Conservation (phyloP, 2,113 vertebrate genomes). For the Callocephalon fimbriatum region DNA sequence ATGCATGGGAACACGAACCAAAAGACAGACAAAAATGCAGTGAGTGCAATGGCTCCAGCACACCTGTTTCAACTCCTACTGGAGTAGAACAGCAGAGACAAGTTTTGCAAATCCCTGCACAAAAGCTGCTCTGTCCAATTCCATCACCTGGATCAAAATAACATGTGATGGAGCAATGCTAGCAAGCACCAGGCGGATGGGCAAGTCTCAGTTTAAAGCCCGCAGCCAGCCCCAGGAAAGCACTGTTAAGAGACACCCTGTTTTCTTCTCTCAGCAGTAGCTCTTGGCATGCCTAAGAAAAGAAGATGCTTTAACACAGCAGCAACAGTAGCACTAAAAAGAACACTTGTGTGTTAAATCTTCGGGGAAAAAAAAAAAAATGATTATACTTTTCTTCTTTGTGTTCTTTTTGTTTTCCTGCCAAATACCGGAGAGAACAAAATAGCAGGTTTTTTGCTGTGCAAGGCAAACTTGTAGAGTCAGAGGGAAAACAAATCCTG, state of each 20-base stretch:
- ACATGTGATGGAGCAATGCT: not conserved
- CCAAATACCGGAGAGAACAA: constrained; percentile 49
- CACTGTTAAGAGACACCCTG: not conserved
- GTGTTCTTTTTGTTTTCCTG: constrained; percentile 46
- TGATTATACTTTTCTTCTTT: constrained; percentile 44
- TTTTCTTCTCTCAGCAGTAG: not conserved
- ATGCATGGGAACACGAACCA: not conserved
- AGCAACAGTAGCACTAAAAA: constrained; percentile 43
- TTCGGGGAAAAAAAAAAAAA: constrained; percentile 18
- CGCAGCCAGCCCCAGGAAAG: not conserved
- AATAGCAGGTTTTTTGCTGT: constrained; percentile 42
- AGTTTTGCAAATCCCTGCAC: constrained; percentile 29
- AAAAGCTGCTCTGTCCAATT: constrained; percentile 43
- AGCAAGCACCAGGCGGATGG: not conserved
- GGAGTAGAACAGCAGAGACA: not conserved
- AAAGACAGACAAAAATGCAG: not conserved
- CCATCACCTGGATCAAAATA: constrained; percentile 39
- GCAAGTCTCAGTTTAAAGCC: not conserved
- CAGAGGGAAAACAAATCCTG: constrained; percentile 58
- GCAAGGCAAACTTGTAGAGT: constrained; percentile 54
- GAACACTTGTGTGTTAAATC: constrained; percentile 33
- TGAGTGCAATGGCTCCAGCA: not conserved
- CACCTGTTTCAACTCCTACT: constrained; percentile 37
- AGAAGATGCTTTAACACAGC: constrained; percentile 20
- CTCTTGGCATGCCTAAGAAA: not conserved